Percentiles rank a stretch among this genome's conserved stretches.
Evolutionary conservation across 2,797 vertebrate genomes (phyloP).

Genomic region (Poecilia gillii): DNA sequence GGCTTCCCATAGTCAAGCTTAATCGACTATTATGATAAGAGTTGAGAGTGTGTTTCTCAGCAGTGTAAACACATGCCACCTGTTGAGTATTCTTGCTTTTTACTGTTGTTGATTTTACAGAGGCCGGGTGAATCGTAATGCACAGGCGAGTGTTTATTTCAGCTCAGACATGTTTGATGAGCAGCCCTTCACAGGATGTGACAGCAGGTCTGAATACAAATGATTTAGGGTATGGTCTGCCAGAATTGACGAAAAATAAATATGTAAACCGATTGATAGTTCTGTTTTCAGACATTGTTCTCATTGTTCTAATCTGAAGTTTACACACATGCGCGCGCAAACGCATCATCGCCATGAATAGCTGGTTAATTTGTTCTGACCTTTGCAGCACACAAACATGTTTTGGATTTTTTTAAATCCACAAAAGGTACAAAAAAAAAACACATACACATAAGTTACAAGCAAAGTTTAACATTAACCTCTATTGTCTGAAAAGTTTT

Average conservation of each 20-base stretch:
- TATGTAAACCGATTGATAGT: background rate
- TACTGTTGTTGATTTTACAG: conserved; percentile 45
- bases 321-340: background rate
- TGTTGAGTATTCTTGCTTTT: conserved; percentile 23
- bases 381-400: background rate
- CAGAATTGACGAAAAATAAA: too few relatives aligned
- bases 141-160: conserved; percentile 9
- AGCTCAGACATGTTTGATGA: conserved; percentile 25
- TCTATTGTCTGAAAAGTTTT: background rate
- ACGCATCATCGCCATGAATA: background rate
- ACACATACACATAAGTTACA: background rate
- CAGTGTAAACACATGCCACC: conserved; percentile 43
- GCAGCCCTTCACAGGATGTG: conserved; percentile 7
- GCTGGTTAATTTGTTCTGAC: background rate
- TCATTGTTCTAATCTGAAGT: background rate
- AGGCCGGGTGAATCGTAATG: conserved; percentile 11
- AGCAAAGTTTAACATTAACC: background rate
- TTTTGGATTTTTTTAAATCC: background rate
- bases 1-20: conserved; percentile 59
- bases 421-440: background rate
- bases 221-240: too few relatives aligned
- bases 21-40: conserved; percentile 76
- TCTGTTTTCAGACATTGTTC: background rate
- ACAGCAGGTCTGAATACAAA: too few relatives aligned
- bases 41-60: conserved; percentile 39